phyloP scores from a whole-genome alignment of 1,140 invertebrate genomes.

The Drosophila sp. region DNA sequence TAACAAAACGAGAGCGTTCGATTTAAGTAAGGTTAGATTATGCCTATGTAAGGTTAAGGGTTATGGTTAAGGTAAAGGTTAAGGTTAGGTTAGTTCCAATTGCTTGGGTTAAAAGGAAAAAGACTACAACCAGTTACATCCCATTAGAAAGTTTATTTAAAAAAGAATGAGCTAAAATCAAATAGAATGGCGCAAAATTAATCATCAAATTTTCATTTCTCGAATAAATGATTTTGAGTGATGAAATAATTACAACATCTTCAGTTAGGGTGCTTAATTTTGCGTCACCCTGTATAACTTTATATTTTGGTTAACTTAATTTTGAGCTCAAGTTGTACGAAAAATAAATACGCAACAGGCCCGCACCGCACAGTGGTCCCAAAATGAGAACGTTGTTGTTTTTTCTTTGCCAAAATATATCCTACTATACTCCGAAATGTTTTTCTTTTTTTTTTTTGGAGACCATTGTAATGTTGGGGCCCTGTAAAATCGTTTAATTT shows the following conservation, averaged over 20 bases:
- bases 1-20: neutral
- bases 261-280: too few species aligned
- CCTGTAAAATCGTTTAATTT: neutral
- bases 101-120: neutral
- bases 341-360: conserved; percentile 10
- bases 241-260: too few species aligned
- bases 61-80: neutral
- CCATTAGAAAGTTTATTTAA: too few species aligned
- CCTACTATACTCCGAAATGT: too few species aligned
- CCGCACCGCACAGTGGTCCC: conserved; percentile 10
- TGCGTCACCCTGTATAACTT: too few species aligned
- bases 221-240: too few species aligned
- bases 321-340: neutral
- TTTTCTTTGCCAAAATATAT: too few species aligned
- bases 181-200: too few species aligned
- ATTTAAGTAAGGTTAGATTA: neutral
- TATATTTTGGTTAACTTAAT: too few species aligned
- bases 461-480: conserved; percentile 1
- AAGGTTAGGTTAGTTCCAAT: neutral
- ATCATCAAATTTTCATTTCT: too few species aligned
- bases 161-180: too few species aligned
- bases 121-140: neutral
- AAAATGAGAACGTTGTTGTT: neutral
- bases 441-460: neutral
- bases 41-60: neutral